phyloP scores from a whole-genome alignment of 2,797 vertebrate genomes.

The Astyanax mexicanus region DNA sequence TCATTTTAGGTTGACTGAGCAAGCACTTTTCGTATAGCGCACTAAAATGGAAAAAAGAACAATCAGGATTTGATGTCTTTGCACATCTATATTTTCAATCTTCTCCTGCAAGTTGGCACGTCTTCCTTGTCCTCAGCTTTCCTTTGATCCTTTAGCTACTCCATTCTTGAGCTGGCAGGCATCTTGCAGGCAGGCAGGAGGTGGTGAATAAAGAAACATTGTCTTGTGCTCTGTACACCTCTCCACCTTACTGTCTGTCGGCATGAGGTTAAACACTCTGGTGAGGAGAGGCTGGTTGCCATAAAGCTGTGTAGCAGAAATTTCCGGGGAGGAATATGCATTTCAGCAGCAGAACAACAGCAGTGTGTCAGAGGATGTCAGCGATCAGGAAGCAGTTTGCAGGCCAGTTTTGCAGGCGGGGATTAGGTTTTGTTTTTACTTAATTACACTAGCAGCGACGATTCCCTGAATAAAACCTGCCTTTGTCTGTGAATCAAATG shows the following conservation, averaged over 20 bases:
- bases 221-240: constrained; percentile 31
- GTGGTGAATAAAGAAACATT: constrained; percentile 47
- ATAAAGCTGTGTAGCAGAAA: constrained; percentile 26
- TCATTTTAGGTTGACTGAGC: too few species aligned
- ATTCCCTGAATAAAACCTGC: neutral
- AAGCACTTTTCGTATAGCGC: too few species aligned
- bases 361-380: neutral
- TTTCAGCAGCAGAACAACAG: neutral
- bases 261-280: constrained; percentile 16
- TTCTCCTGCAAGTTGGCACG: constrained; percentile 45
- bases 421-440: neutral
- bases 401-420: neutral
- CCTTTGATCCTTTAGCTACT: constrained; percentile 53
- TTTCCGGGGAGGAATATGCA: neutral
- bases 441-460: neutral
- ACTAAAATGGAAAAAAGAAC: neutral
- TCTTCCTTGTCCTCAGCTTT: constrained; percentile 25
- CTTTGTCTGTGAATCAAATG: neutral
- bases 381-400: neutral
- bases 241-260: constrained; percentile 29
- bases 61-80: constrained; percentile 38
- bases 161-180: constrained; percentile 40
- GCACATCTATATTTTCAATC: constrained; percentile 26
- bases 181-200: constrained; percentile 44
- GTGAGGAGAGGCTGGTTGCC: constrained; percentile 26